A percentile compares a stretch with the other conserved stretches of the same genome.
Evolutionary conservation across 2,888 invertebrate species (phyloP).

Genomic region (Drosophila mimica): DNA sequence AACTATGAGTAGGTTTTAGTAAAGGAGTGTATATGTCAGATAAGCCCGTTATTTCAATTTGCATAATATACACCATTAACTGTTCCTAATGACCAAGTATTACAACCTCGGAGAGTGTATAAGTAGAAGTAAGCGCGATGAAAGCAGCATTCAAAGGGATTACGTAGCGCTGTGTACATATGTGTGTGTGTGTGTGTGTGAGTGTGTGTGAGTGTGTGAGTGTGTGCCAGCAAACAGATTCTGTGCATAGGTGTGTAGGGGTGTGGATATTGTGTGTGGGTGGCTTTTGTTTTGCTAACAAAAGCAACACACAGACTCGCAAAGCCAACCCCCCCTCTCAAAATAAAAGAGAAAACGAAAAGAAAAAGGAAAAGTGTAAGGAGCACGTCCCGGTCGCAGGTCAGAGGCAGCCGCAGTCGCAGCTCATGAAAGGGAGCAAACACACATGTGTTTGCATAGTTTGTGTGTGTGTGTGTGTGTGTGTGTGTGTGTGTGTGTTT

Average conservation of each 20-base stretch:
- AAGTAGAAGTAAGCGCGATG: constrained; percentile 71
- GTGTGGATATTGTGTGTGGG: constrained; percentile 55
- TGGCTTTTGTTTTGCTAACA: constrained; percentile 77
- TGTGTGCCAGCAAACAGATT: constrained; percentile 41
- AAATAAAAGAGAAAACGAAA: constrained; percentile 23
- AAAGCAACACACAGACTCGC: constrained; percentile 61
- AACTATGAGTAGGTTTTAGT: neutral
- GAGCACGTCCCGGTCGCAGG: constrained; percentile 76
- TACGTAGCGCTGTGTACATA: constrained; percentile 40
- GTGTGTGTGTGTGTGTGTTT: constrained; percentile 30
- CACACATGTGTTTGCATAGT: constrained; percentile 54
- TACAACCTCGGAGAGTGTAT: constrained; percentile 46
- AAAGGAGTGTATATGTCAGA: neutral
- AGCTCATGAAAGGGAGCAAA: constrained; percentile 77
- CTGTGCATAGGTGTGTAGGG: constrained; percentile 25
- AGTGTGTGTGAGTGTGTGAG: constrained; percentile 18
- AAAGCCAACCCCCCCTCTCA: constrained; percentile 16
- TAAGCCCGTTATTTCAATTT: neutral
- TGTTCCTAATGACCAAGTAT: constrained; percentile 53
- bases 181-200: neutral
- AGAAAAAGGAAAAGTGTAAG: constrained; percentile 78
- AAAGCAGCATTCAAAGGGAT: constrained; percentile 79
- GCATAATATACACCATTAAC: constrained; percentile 20
- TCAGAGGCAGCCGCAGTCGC: constrained; percentile 61
- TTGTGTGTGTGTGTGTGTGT: constrained; percentile 14